Base-by-base conservation (phyloP, 2,113 vertebrate genomes). In the Sinocyclocheilus rhinocerous region DNA sequence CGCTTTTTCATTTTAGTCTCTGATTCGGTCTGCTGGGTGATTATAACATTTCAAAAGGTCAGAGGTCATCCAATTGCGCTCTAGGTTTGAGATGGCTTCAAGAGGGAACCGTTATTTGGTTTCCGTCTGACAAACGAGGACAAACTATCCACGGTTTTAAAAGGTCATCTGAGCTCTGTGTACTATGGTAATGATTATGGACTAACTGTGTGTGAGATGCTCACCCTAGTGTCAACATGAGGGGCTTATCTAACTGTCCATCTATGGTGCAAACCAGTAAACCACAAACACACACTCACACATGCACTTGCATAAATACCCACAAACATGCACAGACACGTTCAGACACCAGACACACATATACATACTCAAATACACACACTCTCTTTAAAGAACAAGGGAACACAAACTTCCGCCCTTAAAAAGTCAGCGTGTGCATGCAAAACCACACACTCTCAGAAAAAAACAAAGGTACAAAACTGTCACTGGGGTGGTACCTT, bases 231-330 rank as follows among this genome's bases (percentile, higher is more conserved):
- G 82, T 90, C 85, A 88, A 85, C 77, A 82, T 10, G 42, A 33
- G 77, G 26, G 16, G 55, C 63, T 88, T 90, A 88, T 88, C 87
- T 90, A 90, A 88, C 89, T 85, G 89, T 72, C 85, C 85, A 90
- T 90, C 89, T 88, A 29, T 88, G 85, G 84, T 85, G 86, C 69
- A 84, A 82, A 89, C 65, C 88, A 87, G 79, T 75, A 85, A 85
- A 69, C 81, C 81, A 86, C 81, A 75, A 76, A 80, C 81, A 85
- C 81, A 80, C 76, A 84, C 77, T 73, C 57, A 73, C 29, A 87
- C 85, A 87, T 76, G 42, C 80, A 69, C 79, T 67, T 45, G 50
- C 76, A 80, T 59, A 86, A 78, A 86, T 57, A 84, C 50, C 33
- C 50, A 39, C 20, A 20, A 72, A 50, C 63, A 80, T 65, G 65